phyloP scores from a whole-genome alignment of 2,797 vertebrate genomes.

The Pseudopleuronectes americanus region DNA sequence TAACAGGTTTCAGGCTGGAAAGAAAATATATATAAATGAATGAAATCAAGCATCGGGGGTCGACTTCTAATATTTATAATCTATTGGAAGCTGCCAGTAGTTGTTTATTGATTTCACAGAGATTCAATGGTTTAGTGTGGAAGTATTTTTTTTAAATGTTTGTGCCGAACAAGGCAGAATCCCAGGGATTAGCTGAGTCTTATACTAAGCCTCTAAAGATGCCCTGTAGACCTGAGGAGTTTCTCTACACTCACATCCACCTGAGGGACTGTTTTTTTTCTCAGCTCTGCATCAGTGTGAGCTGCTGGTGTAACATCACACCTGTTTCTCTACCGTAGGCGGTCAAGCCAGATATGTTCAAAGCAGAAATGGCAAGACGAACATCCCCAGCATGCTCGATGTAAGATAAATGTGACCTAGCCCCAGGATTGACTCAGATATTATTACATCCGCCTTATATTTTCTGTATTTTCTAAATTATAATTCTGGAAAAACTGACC shows the following conservation, averaged over 20 bases:
- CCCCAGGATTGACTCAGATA: background rate
- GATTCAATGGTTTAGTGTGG: conserved; percentile 28
- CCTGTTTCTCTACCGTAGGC: conserved; percentile 62
- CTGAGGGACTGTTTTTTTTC: conserved; percentile 63
- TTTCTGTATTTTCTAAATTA: background rate
- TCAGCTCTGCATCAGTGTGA: conserved; percentile 63
- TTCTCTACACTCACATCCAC: conserved; percentile 52
- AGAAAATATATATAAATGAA: conserved; percentile 25
- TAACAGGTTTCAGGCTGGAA: conserved; percentile 29
- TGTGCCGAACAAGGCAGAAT: conserved; percentile 44
- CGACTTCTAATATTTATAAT: conserved; percentile 34
- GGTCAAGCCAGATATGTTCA: conserved; percentile 54
- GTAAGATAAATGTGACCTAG: background rate
- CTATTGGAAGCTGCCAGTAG: conserved; percentile 28
- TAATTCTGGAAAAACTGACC: no score
- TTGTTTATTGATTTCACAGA: conserved; percentile 51
- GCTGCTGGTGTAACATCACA: conserved; percentile 69
- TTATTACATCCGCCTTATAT: background rate
- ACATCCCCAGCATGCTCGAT: conserved; percentile 24
- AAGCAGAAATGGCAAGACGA: conserved; percentile 55
- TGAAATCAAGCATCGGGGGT: conserved; percentile 32
- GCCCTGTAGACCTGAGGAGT: conserved; percentile 57
- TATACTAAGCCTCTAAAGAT: conserved; percentile 70
- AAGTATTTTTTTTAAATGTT: conserved; percentile 38
- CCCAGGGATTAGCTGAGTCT: conserved; percentile 60